Percentiles rank a stretch among this genome's conserved stretches.
phyloP scores from a whole-genome alignment of 2,797 vertebrate genomes.

The Coilia nasus region DNA sequence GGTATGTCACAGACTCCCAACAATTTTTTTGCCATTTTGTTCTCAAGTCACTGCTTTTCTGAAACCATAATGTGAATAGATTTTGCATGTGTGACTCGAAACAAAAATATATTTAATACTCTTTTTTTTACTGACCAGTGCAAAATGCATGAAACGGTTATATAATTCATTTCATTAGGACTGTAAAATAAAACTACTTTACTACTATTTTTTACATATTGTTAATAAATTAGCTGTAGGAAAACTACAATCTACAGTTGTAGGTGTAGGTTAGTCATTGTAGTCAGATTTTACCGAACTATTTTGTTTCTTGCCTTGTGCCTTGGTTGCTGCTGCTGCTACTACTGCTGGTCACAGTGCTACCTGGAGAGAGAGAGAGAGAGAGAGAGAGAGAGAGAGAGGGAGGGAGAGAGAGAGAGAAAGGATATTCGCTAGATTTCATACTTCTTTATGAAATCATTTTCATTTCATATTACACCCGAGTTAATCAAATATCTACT shows the following conservation, averaged over 20 bases:
- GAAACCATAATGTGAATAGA: background rate
- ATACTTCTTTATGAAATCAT: no score
- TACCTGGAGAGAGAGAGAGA: constrained; percentile 75
- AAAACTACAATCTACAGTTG: background rate
- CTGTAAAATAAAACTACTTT: no score
- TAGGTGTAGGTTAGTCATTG: constrained; percentile 55
- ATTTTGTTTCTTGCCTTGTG: constrained; percentile 89
- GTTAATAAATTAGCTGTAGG: constrained; percentile 64
- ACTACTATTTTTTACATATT: background rate
- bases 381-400: background rate
- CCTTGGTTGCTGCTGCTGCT: constrained; percentile 74
- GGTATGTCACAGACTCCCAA: background rate
- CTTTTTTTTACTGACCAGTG: background rate
- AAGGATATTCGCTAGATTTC: no score
- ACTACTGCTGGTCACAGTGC: constrained; percentile 79
- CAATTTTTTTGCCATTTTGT: background rate
- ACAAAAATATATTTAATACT: background rate
- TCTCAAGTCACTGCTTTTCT: background rate
- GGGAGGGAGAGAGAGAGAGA: background rate
- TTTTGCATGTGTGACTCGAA: constrained; percentile 1
- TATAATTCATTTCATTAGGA: no score
- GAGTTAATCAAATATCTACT: no score
- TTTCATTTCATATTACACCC: no score
- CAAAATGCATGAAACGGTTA: background rate
- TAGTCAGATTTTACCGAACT: constrained; percentile 86